These are phyloP conservation scores for Andrena praecox DNA, from an alignment of 2,888 invertebrate species.

Conservation along the genomic window DNA sequence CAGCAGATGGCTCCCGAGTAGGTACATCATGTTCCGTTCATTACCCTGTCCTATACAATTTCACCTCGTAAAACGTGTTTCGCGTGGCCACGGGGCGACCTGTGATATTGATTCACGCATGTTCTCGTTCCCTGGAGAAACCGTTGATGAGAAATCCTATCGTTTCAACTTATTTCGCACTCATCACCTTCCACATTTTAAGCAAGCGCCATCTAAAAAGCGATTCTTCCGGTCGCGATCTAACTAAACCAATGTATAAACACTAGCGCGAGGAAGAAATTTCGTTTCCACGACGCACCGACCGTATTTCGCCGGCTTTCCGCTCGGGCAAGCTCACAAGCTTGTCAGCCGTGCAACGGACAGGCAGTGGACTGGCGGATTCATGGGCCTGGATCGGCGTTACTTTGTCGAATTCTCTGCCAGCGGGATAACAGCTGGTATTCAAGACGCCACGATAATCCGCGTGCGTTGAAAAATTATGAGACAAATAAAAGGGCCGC, in stretches of 20 bases:
- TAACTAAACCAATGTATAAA: too few species aligned
- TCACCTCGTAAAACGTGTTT: conserved; percentile 6
- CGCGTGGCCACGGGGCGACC: background rate
- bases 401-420: background rate
- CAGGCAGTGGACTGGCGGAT: background rate
- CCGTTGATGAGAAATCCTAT: too few species aligned
- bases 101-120: conserved; percentile 31
- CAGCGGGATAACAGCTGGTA: background rate
- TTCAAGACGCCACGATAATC: conserved; percentile 18
- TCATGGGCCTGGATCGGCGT: background rate
- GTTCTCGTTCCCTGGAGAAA: conserved; percentile 8
- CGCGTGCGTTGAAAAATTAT: conserved; percentile 12
- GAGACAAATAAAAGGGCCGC: conserved; percentile 21
- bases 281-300: background rate
- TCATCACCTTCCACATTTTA: too few species aligned
- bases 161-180: too few species aligned
- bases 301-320: background rate
- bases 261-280: background rate
- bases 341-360: background rate
- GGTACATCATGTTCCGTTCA: conserved; percentile 18
- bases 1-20: background rate
- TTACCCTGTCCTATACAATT: conserved; percentile 35
- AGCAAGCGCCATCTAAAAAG: too few species aligned
- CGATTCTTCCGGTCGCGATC: too few species aligned
- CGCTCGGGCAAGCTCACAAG: background rate